Base-by-base conservation (phyloP, 2,113 vertebrate genomes). In the Hiodon alosoides region DNA sequence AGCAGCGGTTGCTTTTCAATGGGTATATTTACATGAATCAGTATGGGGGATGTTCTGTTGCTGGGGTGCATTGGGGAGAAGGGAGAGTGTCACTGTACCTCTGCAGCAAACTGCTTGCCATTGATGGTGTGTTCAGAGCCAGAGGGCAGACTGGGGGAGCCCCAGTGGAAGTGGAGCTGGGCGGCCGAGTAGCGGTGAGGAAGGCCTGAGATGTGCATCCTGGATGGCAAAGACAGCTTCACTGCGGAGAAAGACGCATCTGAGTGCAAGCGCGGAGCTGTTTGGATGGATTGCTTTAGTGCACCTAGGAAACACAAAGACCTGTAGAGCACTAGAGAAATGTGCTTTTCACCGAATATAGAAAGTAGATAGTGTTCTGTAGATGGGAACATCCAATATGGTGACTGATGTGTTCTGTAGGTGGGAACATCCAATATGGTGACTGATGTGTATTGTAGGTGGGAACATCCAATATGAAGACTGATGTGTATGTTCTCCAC, bases 101-200 rank as follows among this genome's bases (percentile, higher is more conserved):
- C 97, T 2, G 94, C 95, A 5, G 94, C 89, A 69, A 93, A 96
- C 78, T 92, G 94, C 71, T 88, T 92, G 72, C 93, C 93, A 0
- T 90, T 82, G 31, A 99, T 54, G 0, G 84, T 93, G 84, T 99
- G 97, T 67, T 99, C 96, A 0, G 97, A 98, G 59, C 97, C 96
- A 0, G 84, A 76, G 0, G 90, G 91, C 72, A 75, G 84, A 46
- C 77, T 84, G 11, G 70, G 76, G 76, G 92, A 92, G 13, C 96
- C 96, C 97, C 97, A 98, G 87, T 98, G 97, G 7, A 99, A 87
- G 79, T 98, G 97, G 10, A 99, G 93, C 5, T 97, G 93, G 4
- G 90, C 88, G 0, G 95, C 97, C 0, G 91, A 87, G 87, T 95
- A 98, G 7, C 79, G 89, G 66, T 92, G 86, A 0, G 82, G 90